Conservation (phyloP, 2,113 vertebrate species). For the Myotis davidii region DNA sequence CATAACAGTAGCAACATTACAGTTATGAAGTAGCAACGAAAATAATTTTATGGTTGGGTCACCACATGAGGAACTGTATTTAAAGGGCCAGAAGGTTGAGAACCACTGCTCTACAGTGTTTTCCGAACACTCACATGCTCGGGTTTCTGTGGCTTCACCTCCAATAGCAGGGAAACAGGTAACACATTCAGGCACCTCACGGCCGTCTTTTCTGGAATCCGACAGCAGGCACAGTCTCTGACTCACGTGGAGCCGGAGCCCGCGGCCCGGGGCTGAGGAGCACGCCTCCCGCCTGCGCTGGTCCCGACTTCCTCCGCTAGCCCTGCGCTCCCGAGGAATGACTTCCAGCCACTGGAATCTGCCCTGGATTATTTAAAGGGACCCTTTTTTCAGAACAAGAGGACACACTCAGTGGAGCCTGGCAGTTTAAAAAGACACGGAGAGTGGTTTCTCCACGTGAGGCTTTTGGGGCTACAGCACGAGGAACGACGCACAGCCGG, state of each 20-base stretch:
- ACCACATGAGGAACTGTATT: no score
- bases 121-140: background rate
- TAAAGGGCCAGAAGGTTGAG: no score
- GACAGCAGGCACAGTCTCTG: background rate
- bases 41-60: no score
- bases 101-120: background rate
- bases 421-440: background rate
- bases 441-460: fast-evolving
- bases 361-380: conserved; percentile 7
- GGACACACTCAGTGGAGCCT: background rate
- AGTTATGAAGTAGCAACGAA: no score
- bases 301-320: no score
- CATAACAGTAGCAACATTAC: no score
- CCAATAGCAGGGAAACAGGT: background rate
- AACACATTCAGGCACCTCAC: background rate
- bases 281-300: no score
- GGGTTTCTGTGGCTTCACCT: background rate
- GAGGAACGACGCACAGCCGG: fast-evolving
- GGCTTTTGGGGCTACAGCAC: background rate
- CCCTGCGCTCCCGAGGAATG: background rate
- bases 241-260: background rate
- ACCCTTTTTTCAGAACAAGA: background rate
- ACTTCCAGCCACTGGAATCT: conserved; percentile 43
- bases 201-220: conserved; percentile 4
- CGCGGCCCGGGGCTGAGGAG: no score